Percentiles rank a stretch among this genome's conserved stretches.
Evolutionary conservation across 1,140 invertebrate genomes (phyloP).

Genomic region (Cyclina sinensis): DNA sequence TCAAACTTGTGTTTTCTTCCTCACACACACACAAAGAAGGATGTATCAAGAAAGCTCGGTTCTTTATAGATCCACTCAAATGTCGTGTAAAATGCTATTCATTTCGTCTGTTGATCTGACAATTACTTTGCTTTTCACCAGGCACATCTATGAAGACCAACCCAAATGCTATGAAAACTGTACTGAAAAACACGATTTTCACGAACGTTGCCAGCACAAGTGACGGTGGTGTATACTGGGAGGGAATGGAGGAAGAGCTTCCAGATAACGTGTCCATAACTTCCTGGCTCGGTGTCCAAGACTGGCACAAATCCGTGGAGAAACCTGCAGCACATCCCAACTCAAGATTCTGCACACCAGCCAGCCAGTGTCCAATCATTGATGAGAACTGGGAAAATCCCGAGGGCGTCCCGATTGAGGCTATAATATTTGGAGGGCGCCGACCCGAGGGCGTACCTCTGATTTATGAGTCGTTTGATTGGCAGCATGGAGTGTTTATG

Average conservation of each 20-base stretch:
- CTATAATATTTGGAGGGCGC: conserved; percentile 98
- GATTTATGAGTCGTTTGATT: conserved; percentile 96
- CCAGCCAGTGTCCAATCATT: conserved; percentile 97
- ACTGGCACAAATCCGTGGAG: conserved; percentile 88
- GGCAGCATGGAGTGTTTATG: conserved; percentile 98
- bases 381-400: conserved; percentile 93
- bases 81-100: no score
- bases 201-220: conserved; percentile 98
- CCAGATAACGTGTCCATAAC: conserved; percentile 93
- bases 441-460: conserved; percentile 96
- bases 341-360: conserved; percentile 97
- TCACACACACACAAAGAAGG: no score
- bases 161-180: conserved; percentile 98
- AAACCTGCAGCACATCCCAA: conserved; percentile 86
- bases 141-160: conserved; percentile 96
- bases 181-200: conserved; percentile 98
- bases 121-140: conserved; percentile 78
- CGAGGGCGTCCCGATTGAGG: conserved; percentile 95
- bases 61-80: no score
- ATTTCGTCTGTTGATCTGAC: no score
- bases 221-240: conserved; percentile 96
- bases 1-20: no score
- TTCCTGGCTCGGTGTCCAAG: conserved; percentile 84
- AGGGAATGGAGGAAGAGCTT: conserved; percentile 96
- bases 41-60: no score